These are phyloP conservation scores for Metopia argyrocephala DNA, from an alignment of 2,888 invertebrate genomes.

Conservation along the genomic window DNA sequence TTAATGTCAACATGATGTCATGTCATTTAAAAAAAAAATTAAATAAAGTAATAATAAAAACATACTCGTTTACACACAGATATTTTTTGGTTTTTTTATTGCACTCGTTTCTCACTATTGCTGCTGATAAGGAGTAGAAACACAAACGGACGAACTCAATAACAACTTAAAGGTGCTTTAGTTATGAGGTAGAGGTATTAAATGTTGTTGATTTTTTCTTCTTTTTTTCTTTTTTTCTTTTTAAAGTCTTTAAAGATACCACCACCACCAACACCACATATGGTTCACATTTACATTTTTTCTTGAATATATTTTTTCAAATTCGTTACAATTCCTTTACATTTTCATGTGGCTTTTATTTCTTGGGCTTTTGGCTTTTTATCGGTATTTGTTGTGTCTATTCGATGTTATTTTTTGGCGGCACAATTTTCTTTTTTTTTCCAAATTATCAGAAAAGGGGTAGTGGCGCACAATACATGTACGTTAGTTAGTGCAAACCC, in stretches of 20 bases:
- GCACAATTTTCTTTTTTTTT: constrained; percentile 1
- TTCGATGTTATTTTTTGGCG: neutral
- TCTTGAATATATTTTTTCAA: constrained; percentile 38
- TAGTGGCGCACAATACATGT: neutral
- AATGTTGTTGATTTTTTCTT: too few relatives aligned
- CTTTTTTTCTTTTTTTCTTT: neutral
- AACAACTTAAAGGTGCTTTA: neutral
- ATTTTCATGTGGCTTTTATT: neutral
- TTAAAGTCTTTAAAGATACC: neutral
- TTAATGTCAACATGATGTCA: constrained; percentile 66
- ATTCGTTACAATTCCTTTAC: constrained; percentile 36
- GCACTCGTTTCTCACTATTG: constrained; percentile 14
- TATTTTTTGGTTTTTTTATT: constrained; percentile 23
- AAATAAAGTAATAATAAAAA: too few relatives aligned
- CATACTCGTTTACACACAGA: constrained; percentile 25
- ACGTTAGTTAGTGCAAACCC: constrained; percentile 38
- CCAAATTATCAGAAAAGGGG: constrained; percentile 29
- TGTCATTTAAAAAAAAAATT: constrained; percentile 55
- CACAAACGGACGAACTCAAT: neutral
- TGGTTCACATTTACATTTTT: constrained; percentile 50
- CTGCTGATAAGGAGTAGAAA: neutral
- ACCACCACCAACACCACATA: constrained; percentile 23
- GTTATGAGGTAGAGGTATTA: neutral
- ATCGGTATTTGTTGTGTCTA: neutral
- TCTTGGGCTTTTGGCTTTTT: constrained; percentile 49